Evolutionary conservation across 2,888 invertebrate species (phyloP).

Genomic region (Macaria liturata): DNA sequence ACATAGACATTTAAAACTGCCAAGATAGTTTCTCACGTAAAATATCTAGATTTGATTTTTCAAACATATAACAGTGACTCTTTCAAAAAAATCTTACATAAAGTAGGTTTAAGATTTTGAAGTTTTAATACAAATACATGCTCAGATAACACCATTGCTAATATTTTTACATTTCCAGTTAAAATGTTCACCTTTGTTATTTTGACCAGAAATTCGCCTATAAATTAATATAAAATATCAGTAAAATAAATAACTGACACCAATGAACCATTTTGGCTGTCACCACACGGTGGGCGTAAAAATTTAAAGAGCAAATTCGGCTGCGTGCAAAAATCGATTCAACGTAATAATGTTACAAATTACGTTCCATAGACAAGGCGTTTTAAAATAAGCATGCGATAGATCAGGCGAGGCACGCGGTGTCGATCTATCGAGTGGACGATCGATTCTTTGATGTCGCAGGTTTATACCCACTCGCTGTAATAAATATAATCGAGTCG

Average conservation of each 20-base stretch:
- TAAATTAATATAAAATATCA: too few species aligned
- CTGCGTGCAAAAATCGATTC: constrained; percentile 39
- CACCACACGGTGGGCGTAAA: constrained; percentile 12
- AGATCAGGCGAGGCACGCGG: constrained; percentile 42
- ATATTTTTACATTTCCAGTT: too few species aligned
- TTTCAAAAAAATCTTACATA: too few species aligned
- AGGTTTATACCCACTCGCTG: constrained; percentile 75
- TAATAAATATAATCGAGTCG: constrained; percentile 81
- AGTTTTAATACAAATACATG: too few species aligned
- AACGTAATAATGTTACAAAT: constrained; percentile 15
- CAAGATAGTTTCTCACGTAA: too few species aligned
- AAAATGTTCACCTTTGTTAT: too few species aligned
- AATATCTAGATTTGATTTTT: too few species aligned
- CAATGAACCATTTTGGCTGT: constrained; percentile 5
- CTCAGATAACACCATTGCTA: too few species aligned
- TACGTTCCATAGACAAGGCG: constrained; percentile 16
- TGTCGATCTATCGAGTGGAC: constrained; percentile 60
- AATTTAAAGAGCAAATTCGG: constrained; percentile 33
- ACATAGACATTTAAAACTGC: too few species aligned
- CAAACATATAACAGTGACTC: too few species aligned
- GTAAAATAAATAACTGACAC: constrained; percentile 2
- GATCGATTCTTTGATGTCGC: constrained; percentile 80
- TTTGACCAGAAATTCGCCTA: too few species aligned
- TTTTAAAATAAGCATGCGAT: constrained; percentile 23
- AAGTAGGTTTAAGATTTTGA: too few species aligned